A percentile compares a stretch with the other conserved stretches of the same genome.
Evolutionary conservation across 2,888 invertebrate species (phyloP).

Genomic region (Sylvicola cinctus): DNA sequence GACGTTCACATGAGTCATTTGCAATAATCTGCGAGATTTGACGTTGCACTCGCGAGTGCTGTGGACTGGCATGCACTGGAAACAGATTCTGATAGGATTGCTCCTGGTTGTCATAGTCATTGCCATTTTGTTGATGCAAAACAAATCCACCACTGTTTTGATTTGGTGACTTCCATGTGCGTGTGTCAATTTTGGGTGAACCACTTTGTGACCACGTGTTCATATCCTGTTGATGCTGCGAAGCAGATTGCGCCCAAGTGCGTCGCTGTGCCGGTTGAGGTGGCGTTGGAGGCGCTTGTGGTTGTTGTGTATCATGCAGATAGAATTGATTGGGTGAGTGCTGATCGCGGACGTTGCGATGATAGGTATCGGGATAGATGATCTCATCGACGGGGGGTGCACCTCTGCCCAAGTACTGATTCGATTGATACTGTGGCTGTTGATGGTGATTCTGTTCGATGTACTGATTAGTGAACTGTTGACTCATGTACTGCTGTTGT

Average conservation of each 20-base stretch:
- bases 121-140: constrained; percentile 47
- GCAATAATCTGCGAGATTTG: constrained; percentile 27
- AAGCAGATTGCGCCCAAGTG: constrained; percentile 43
- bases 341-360: too few species aligned
- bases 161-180: constrained; percentile 25
- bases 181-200: constrained; percentile 16
- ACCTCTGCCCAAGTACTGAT: too few species aligned
- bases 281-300: constrained; percentile 13
- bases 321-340: constrained; percentile 42
- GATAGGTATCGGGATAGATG: too few species aligned
- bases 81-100: constrained; percentile 25
- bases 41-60: constrained; percentile 36
- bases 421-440: constrained; percentile 14
- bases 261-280: constrained; percentile 31
- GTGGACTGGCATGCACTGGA: constrained; percentile 37
- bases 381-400: too few species aligned
- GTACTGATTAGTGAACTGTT: constrained; percentile 3
- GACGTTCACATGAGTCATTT: constrained; percentile 10
- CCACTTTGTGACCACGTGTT: constrained; percentile 21
- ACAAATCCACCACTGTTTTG: constrained; percentile 29
- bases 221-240: constrained; percentile 20
- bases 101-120: constrained; percentile 32
- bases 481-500: constrained; percentile 28
- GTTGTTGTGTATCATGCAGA: constrained; percentile 43
- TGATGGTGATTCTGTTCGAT: constrained; percentile 8